phyloP scores from a whole-genome alignment of 2,113 vertebrate species.

The Ageneiosus marmoratus region DNA sequence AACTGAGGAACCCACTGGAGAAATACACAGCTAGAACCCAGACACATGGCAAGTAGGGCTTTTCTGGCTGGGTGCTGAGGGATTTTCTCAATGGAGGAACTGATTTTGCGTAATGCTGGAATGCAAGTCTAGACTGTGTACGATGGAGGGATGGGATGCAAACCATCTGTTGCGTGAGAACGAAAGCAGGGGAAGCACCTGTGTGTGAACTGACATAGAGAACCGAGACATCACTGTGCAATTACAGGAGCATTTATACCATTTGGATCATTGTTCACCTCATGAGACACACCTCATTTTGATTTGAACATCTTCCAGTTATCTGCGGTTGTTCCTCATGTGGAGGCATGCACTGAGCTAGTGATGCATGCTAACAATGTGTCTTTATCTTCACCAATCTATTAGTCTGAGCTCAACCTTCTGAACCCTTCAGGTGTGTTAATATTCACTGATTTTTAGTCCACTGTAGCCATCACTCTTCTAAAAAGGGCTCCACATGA shows the following conservation, averaged over 20 bases:
- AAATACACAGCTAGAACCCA: slow-evolving; percentile 8
- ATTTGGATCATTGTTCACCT: not conserved
- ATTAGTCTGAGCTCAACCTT: slow-evolving; percentile 4
- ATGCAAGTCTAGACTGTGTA: slow-evolving; percentile 25
- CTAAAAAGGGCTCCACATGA: slow-evolving; percentile 50
- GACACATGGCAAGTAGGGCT: slow-evolving; percentile 15
- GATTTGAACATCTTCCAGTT: slow-evolving; percentile 8
- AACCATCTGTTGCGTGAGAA: slow-evolving; percentile 37
- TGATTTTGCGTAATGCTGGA: slow-evolving; percentile 25
- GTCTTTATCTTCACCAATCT: not conserved
- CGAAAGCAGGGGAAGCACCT: slow-evolving; percentile 1
- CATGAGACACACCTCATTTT: not conserved
- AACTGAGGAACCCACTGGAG: not conserved
- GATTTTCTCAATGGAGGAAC: slow-evolving; percentile 20
- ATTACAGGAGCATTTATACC: not conserved
- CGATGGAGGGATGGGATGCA: slow-evolving; percentile 25
- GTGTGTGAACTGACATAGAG: not conserved
- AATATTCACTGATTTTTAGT: not conserved
- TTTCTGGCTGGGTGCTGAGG: not conserved
- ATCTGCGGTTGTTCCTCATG: not conserved
- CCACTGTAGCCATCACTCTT: slow-evolving; percentile 55
- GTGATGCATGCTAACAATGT: not conserved
- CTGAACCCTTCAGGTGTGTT: slow-evolving; percentile 8
- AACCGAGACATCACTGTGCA: slow-evolving; percentile 6
- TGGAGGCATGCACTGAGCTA: not conserved